phyloP scores from a whole-genome alignment of 2,888 invertebrate species.

The Microctonus aethiopoides region DNA sequence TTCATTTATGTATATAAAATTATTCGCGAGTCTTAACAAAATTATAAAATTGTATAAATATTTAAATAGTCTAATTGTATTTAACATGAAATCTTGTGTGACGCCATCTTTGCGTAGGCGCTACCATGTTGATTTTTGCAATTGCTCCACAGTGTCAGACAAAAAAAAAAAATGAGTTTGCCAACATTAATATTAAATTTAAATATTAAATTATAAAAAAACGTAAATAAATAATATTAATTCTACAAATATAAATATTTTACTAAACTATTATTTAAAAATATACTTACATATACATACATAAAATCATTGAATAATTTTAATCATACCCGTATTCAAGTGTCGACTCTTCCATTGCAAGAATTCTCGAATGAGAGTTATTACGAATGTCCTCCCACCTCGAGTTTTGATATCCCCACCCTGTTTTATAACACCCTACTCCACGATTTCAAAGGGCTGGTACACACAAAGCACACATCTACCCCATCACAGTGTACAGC shows the following conservation, averaged over 20 bases:
- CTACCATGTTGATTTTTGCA: slow-evolving; percentile 64
- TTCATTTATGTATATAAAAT: slow-evolving; percentile 1
- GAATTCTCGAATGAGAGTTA: slow-evolving; percentile 48
- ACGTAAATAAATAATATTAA: background rate
- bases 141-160: too few relatives aligned
- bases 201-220: background rate
- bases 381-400: slow-evolving; percentile 54
- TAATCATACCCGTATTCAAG: background rate
- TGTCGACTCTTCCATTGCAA: slow-evolving; percentile 28
- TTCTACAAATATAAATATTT: background rate
- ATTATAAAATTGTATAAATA: slow-evolving; percentile 50
- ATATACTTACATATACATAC: too few relatives aligned
- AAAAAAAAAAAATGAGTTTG: too few relatives aligned
- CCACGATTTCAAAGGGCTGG: slow-evolving; percentile 45
- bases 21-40: slow-evolving; percentile 41
- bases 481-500: slow-evolving; percentile 57
- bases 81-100: slow-evolving; percentile 39
- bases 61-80: slow-evolving; percentile 63
- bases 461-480: slow-evolving; percentile 55
- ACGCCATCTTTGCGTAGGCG: slow-evolving; percentile 58
- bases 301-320: background rate
- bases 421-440: slow-evolving; percentile 44
- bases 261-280: background rate
- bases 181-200: background rate
- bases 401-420: slow-evolving; percentile 53